Conservation (phyloP, 1,140 invertebrate genomes). For the Leguminivora glycinivorella region DNA sequence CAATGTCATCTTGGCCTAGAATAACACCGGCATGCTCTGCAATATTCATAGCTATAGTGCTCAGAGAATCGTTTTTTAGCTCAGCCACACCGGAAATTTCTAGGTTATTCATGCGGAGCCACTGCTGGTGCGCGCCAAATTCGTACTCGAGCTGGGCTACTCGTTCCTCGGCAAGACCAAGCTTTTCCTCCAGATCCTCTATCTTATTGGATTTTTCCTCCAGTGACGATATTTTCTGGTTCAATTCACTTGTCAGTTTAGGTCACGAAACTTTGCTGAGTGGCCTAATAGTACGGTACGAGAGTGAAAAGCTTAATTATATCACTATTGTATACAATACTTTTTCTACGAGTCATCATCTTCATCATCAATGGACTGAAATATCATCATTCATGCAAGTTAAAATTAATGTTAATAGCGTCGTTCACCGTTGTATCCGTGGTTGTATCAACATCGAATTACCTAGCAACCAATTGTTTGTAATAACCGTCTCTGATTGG, state of each 20-base stretch:
- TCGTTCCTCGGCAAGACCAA: not conserved
- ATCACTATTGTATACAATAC: no score
- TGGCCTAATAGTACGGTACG: no score
- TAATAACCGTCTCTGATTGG: no score
- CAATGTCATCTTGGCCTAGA: constrained; percentile 1
- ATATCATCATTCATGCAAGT: no score
- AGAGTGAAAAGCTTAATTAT: no score
- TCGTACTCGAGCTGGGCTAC: not conserved
- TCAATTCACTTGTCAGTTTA: not conserved
- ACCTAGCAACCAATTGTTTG: no score
- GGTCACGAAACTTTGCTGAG: no score
- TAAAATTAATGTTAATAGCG: no score
- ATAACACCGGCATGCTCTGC: constrained; percentile 5
- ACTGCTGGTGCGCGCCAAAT: not conserved
- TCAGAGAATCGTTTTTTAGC: not conserved
- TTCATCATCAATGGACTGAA: no score
- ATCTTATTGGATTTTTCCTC: constrained; percentile 27
- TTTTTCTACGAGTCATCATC: no score
- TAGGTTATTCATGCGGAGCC: constrained; percentile 4
- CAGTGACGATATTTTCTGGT: not conserved
- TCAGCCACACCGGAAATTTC: not conserved
- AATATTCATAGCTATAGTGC: not conserved
- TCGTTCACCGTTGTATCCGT: no score
- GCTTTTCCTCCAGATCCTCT: not conserved
- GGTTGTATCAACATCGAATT: no score